Percentiles rank a stretch among this genome's conserved stretches.
These are phyloP conservation scores for Cynoglossus semilaevis DNA, from an alignment of 2,113 vertebrate species.

Conservation along the genomic window DNA sequence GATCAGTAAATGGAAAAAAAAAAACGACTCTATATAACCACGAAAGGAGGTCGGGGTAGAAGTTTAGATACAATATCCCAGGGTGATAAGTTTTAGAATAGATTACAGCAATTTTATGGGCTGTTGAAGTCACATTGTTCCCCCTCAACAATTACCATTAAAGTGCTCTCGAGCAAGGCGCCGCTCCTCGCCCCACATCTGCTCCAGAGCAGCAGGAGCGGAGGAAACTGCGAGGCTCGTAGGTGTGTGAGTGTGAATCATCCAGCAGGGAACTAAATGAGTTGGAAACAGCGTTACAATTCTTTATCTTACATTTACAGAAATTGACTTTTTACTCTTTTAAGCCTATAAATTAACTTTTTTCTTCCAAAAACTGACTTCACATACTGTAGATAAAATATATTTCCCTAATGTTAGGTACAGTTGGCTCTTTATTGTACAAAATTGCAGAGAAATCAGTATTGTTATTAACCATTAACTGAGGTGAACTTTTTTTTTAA, in stretches of 20 bases:
- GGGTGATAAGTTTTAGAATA: conserved; percentile 3
- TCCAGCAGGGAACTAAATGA: conserved; percentile 31
- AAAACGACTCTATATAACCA: conserved; percentile 19
- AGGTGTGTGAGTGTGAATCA: conserved; percentile 30
- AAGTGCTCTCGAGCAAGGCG: conserved; percentile 25
- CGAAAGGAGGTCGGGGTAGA: background rate
- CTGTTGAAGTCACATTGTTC: conserved; percentile 22
- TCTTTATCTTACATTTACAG: conserved; percentile 14
- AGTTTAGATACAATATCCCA: background rate
- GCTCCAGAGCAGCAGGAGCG: conserved; percentile 3
- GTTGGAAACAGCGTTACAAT: conserved; percentile 38
- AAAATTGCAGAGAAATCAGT: too few species aligned
- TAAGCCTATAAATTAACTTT: too few species aligned
- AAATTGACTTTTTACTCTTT: conserved; percentile 16
- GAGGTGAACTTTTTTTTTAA: too few species aligned
- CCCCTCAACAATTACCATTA: conserved; percentile 42
- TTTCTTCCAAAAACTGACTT: too few species aligned
- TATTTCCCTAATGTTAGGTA: too few species aligned
- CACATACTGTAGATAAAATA: too few species aligned
- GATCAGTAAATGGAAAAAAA: conserved; percentile 29
- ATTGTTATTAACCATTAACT: too few species aligned
- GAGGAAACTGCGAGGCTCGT: conserved; percentile 8
- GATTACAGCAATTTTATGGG: conserved; percentile 15
- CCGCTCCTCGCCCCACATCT: background rate
- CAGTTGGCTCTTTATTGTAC: too few species aligned